These are phyloP conservation scores for Heliconius hermathena DNA, from an alignment of 1,140 invertebrate genomes.

Conservation along the genomic window DNA sequence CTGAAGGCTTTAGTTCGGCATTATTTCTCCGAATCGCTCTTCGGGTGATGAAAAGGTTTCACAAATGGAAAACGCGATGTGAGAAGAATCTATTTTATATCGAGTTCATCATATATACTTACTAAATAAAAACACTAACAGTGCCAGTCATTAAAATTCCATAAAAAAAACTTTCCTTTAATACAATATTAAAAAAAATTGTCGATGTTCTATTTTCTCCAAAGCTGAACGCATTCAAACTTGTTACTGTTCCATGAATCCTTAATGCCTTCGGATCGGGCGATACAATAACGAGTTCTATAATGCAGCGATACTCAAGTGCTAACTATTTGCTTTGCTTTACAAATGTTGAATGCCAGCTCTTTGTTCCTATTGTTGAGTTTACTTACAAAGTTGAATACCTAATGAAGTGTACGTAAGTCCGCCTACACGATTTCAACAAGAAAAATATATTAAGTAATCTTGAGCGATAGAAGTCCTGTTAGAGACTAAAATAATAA, in stretches of 20 bases:
- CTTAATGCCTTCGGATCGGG: constrained; percentile 20
- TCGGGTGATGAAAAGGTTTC: constrained; percentile 29
- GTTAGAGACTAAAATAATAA: background rate
- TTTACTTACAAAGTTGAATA: constrained; percentile 22
- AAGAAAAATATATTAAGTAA: background rate
- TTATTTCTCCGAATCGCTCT: constrained; percentile 28
- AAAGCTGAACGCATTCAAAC: constrained; percentile 33
- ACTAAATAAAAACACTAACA: too few species aligned
- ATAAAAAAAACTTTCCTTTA: too few species aligned
- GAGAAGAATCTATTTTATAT: constrained; percentile 16
- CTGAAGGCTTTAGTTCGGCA: constrained; percentile 20
- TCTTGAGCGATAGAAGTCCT: background rate
- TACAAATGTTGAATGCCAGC: constrained; percentile 18
- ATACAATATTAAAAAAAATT: background rate
- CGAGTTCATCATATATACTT: background rate
- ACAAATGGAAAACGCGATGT: constrained; percentile 21
- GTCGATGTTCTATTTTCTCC: constrained; percentile 24
- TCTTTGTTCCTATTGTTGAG: constrained; percentile 21
- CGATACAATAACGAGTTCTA: constrained; percentile 32
- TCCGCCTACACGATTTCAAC: background rate
- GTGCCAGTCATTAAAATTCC: too few species aligned
- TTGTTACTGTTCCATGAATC: constrained; percentile 31
- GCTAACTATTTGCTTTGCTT: constrained; percentile 31
- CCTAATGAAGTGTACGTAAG: constrained; percentile 5
- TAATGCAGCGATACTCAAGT: constrained; percentile 28